Conservation (phyloP, 1,140 invertebrate genomes). For the Ceratina calcarata region DNA sequence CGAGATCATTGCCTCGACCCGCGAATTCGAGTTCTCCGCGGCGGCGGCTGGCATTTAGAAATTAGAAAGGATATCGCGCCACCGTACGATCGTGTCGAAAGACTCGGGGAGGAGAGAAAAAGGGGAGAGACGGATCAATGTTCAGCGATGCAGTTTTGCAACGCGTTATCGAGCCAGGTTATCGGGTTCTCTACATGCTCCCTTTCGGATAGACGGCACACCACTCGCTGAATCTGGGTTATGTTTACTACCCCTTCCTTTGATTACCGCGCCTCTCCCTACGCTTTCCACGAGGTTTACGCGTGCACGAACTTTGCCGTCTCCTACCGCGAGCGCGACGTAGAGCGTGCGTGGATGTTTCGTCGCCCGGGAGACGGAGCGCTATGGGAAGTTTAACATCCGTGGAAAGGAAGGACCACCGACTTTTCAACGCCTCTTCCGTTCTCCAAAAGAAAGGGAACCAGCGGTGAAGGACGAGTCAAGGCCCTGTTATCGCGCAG, state of each 20-base stretch:
- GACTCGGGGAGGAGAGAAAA: constrained; percentile 15
- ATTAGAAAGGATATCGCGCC: too few species aligned
- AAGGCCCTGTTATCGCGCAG: not conserved
- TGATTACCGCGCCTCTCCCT: not conserved
- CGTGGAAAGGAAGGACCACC: too few species aligned
- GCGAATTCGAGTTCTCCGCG: too few species aligned
- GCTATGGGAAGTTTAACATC: too few species aligned
- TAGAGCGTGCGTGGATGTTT: not conserved
- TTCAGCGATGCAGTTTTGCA: constrained; percentile 40
- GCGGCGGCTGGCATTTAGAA: too few species aligned
- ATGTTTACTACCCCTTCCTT: constrained; percentile 69
- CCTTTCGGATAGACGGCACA: constrained; percentile 42
- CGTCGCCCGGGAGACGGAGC: not conserved
- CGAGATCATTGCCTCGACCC: too few species aligned
- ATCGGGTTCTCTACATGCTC: constrained; percentile 55
- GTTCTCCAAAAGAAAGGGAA: too few species aligned
- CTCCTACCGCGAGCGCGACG: constrained; percentile 19
- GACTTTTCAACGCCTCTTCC: too few species aligned
- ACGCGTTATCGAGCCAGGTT: constrained; percentile 71
- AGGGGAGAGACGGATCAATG: constrained; percentile 34
- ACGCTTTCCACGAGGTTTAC: constrained; percentile 24
- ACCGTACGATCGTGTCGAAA: constrained; percentile 1
- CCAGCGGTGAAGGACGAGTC: not conserved
- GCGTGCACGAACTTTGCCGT: constrained; percentile 31
- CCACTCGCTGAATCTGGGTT: constrained; percentile 67